Conservation (phyloP, 2,888 invertebrate genomes). For the Laothoe populi region DNA sequence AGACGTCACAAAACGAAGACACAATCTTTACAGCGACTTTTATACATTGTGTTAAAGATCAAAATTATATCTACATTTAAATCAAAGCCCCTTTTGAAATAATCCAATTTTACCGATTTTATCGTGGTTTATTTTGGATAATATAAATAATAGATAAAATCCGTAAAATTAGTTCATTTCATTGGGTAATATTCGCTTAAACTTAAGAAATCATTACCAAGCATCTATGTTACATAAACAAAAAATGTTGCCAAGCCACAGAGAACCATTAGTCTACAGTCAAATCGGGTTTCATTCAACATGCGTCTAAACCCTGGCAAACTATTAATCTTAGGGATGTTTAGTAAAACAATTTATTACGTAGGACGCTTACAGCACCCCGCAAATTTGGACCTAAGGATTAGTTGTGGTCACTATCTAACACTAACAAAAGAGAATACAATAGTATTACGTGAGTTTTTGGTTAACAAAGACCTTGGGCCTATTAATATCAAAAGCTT, state of each 20-base stretch:
- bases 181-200: too few species aligned
- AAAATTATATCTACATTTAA: too few species aligned
- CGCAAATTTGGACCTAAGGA: constrained; percentile 67
- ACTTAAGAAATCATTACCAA: too few species aligned
- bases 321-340: constrained; percentile 79
- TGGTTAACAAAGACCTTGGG: constrained; percentile 41
- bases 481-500: too few species aligned
- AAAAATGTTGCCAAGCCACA: constrained; percentile 31
- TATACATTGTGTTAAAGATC: too few species aligned
- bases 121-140: too few species aligned
- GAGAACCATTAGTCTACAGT: constrained; percentile 57
- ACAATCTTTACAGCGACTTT: too few species aligned
- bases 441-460: constrained; percentile 41
- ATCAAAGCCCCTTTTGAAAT: too few species aligned
- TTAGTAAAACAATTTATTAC: constrained; percentile 79
- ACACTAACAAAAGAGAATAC: constrained; percentile 58
- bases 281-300: constrained; percentile 68
- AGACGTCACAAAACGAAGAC: too few species aligned
- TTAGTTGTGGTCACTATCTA: constrained; percentile 62
- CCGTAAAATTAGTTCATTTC: too few species aligned
- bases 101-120: too few species aligned
- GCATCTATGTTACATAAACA: background rate
- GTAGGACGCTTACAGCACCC: constrained; percentile 58
- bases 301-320: constrained; percentile 61
- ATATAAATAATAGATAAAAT: too few species aligned